A percentile compares a stretch with the other conserved stretches of the same genome.
Conservation (phyloP, 1,140 invertebrate genomes). For the Zaprionus tsacasi region DNA sequence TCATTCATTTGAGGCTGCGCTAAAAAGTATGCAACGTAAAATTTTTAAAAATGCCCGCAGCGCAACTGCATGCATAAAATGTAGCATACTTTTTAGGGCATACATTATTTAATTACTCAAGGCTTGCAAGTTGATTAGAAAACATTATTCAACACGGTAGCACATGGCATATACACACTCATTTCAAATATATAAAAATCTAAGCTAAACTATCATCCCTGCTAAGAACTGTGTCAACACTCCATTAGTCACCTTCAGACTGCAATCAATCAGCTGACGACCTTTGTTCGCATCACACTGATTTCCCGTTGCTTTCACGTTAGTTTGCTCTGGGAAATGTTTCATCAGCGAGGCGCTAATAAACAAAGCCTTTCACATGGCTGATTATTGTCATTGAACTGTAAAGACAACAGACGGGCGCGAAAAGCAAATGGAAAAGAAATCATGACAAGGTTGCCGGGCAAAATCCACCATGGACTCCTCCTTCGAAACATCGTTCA, state of each 20-base stretch:
- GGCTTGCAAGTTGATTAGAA: background rate
- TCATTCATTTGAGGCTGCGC: background rate
- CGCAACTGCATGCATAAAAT: background rate
- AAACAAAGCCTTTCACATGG: constrained; percentile 59
- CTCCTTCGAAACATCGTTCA: background rate
- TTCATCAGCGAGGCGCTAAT: constrained; percentile 52
- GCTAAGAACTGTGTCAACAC: background rate
- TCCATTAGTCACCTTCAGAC: background rate
- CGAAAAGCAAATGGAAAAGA: constrained; percentile 32
- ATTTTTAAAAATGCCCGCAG: background rate
- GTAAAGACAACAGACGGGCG: constrained; percentile 45
- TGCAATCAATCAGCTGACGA: constrained; percentile 14
- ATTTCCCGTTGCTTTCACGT: constrained; percentile 2
- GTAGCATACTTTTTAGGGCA: background rate
- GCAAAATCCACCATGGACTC: background rate
- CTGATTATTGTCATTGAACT: constrained; percentile 69
- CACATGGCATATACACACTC: background rate
- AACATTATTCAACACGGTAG: background rate
- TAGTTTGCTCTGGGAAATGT: constrained; percentile 23
- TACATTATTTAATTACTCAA: background rate
- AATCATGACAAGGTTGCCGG: constrained; percentile 32
- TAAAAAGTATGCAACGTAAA: background rate
- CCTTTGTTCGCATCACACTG: background rate
- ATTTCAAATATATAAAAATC: too few relatives aligned
- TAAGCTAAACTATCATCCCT: too few relatives aligned